Conservation (phyloP, 2,113 vertebrate genomes). For the Serilophus lunatus region DNA sequence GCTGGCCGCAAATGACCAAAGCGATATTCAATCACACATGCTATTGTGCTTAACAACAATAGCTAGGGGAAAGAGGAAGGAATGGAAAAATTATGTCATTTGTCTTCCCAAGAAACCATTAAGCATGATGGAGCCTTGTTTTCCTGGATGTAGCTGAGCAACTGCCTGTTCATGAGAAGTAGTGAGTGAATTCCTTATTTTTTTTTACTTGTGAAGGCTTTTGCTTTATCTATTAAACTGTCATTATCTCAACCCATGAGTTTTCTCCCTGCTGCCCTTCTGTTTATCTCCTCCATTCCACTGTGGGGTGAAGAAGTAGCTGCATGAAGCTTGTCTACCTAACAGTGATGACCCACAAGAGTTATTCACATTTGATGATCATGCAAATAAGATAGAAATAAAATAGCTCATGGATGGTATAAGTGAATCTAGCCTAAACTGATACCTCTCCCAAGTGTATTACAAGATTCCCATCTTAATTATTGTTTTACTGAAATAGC, state of each 20-base stretch:
- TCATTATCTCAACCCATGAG: fast-evolving
- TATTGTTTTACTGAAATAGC: not conserved
- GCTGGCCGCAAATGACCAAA: not conserved
- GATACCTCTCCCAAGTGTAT: not conserved
- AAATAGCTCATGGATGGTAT: not conserved
- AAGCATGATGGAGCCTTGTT: fast-evolving
- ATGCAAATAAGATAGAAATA: not conserved
- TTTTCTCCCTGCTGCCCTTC: not conserved
- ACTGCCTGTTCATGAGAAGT: not conserved
- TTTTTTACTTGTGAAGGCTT: not conserved
- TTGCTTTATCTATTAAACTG: not conserved
- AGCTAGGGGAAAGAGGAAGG: not conserved
- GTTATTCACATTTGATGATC: not conserved
- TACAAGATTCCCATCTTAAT: not conserved
- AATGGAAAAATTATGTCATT: fast-evolving
- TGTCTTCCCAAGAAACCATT: not conserved
- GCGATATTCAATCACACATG: not conserved
- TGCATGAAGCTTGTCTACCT: not conserved
- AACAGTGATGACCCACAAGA: not conserved
- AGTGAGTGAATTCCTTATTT: not conserved
- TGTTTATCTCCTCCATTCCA: not conserved
- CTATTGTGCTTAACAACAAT: not conserved
- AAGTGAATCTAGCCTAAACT: not conserved
- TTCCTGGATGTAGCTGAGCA: not conserved
- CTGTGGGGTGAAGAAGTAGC: fast-evolving